Evolutionary conservation across 2,888 invertebrate genomes (phyloP).

Genomic region (Oxyscelio sp.): DNA sequence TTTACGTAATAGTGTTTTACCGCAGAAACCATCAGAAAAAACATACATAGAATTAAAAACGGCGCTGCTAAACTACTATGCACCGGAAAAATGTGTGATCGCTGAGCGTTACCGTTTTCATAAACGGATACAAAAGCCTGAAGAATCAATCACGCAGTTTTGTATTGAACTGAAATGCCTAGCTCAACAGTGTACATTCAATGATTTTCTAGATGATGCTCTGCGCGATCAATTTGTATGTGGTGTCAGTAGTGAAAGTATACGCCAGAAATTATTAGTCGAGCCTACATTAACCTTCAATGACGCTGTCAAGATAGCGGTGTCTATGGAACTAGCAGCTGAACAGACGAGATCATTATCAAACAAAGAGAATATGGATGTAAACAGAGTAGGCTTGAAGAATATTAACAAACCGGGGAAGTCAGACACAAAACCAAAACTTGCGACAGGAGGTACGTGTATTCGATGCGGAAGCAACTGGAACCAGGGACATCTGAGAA

Average conservation of each 20-base stretch:
- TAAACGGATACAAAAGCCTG: constrained; percentile 69
- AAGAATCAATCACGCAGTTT: constrained; percentile 55
- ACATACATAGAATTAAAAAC: constrained; percentile 51
- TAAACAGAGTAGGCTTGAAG: too few species aligned
- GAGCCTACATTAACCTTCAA: constrained; percentile 70
- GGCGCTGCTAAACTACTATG: constrained; percentile 63
- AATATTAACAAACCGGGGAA: too few species aligned
- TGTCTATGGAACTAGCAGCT: not conserved
- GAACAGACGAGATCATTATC: too few species aligned
- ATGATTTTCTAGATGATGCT: constrained; percentile 76
- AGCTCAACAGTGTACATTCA: constrained; percentile 77
- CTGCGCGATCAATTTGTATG: too few species aligned
- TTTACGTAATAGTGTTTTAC: too few species aligned
- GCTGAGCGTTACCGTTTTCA: constrained; percentile 79
- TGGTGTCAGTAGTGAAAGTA: constrained; percentile 70
- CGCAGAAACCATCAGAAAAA: not conserved
- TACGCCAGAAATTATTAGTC: constrained; percentile 73
- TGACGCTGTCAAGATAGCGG: constrained; percentile 56
- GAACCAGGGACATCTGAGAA: too few species aligned
- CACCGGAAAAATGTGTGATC: constrained; percentile 73
- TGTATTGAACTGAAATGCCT: constrained; percentile 72
- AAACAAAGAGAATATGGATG: too few species aligned
- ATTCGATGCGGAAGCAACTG: too few species aligned
- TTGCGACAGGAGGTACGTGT: too few species aligned
- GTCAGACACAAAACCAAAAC: too few species aligned